Conservation (phyloP, 2,113 vertebrate species). For the Leucopternis melanops region DNA sequence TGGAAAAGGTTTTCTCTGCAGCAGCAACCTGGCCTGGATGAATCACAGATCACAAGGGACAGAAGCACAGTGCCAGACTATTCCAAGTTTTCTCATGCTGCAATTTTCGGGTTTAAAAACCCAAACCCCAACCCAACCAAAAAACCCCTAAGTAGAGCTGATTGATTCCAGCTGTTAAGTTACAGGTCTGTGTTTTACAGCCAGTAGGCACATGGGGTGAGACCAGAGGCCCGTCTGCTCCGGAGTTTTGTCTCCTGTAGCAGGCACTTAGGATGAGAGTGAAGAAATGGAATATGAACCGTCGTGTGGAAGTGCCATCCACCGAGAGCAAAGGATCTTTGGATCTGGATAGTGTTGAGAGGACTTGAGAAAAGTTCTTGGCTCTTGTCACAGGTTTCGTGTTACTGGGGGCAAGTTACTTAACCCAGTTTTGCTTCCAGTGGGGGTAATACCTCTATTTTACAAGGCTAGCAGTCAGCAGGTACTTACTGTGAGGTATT, state of each 20-base stretch:
- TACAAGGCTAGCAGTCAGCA: not conserved
- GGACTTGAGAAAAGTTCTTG: not conserved
- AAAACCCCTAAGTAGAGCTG: not conserved
- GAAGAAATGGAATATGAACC: not conserved
- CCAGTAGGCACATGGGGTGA: not conserved
- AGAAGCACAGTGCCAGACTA: not conserved
- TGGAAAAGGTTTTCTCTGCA: not conserved
- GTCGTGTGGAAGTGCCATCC: not conserved
- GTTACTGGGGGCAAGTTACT: not conserved
- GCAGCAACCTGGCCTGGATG: not conserved
- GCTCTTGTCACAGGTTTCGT: not conserved
- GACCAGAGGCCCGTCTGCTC: not conserved
- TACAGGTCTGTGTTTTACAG: not conserved
- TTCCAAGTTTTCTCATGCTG: not conserved
- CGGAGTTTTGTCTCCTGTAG: not conserved
- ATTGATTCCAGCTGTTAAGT: not conserved
- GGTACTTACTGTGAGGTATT: not conserved
- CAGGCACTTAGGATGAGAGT: not conserved
- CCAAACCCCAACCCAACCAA: not conserved
- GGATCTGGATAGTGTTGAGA: not conserved
- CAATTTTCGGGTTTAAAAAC: not conserved
- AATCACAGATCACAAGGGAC: conserved; percentile 27
- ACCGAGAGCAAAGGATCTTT: not conserved
- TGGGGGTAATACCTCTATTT: not conserved
- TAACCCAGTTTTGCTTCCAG: not conserved